phyloP scores from a whole-genome alignment of 2,888 invertebrate species.

The Terebella lapidaria region DNA sequence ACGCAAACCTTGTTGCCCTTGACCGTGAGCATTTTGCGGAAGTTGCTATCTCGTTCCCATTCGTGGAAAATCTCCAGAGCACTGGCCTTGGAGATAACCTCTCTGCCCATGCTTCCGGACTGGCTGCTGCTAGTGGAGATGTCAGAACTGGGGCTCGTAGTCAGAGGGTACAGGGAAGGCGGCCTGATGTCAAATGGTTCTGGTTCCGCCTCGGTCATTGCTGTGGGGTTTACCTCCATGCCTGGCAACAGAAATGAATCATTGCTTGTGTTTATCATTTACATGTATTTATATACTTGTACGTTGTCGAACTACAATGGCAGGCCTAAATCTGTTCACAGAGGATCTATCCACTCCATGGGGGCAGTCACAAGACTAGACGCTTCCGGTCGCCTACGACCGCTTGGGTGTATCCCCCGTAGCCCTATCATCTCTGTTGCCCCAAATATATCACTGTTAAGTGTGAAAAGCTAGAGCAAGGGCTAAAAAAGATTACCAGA shows the following conservation, averaged over 20 bases:
- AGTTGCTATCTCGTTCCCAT: constrained; percentile 8
- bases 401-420: no score
- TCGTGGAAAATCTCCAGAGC: constrained; percentile 23
- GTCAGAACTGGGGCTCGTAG: not conserved
- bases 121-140: not conserved
- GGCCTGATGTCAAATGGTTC: not conserved
- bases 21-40: not conserved
- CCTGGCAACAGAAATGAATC: constrained; percentile 18
- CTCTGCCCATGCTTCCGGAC: constrained; percentile 1
- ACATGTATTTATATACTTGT: no score
- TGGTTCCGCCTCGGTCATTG: not conserved
- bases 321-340: no score
- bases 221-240: not conserved
- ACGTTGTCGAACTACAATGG: no score
- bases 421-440: no score
- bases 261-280: no score
- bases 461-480: no score
- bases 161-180: not conserved
- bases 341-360: no score
- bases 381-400: no score
- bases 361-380: no score
- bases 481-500: no score
- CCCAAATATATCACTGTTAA: no score
- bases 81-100: constrained; percentile 14
- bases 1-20: constrained; percentile 56